Conservation (phyloP, 1,140 invertebrate genomes). For the Galleria mellonella region DNA sequence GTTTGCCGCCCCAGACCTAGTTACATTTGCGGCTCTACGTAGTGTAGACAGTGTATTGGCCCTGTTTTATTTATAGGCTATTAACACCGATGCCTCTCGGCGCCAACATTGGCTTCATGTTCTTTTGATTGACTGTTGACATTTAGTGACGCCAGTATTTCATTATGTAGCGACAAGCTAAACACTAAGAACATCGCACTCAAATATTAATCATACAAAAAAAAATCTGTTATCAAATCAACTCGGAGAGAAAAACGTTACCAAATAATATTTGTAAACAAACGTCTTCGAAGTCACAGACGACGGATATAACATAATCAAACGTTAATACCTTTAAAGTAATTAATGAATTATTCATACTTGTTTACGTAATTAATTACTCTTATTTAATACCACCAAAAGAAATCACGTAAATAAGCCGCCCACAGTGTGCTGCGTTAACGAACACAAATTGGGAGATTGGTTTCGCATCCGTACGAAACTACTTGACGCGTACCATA, state of each 20-base stretch:
- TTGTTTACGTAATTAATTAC: not conserved
- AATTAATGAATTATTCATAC: not conserved
- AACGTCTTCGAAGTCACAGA: too few species aligned
- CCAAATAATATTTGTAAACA: too few species aligned
- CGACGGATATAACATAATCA: too few species aligned
- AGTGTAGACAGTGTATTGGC: slow-evolving; percentile 9
- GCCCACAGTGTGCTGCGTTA: slow-evolving; percentile 28
- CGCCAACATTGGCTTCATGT: slow-evolving; percentile 19
- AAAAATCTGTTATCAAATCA: too few species aligned
- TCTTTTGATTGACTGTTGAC: slow-evolving; percentile 41
- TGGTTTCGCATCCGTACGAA: slow-evolving; percentile 30
- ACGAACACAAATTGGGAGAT: slow-evolving; percentile 38
- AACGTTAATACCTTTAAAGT: not conserved
- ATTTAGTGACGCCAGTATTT: slow-evolving; percentile 17
- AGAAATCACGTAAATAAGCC: slow-evolving; percentile 5
- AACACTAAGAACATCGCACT: too few species aligned
- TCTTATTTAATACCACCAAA: too few species aligned
- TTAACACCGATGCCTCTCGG: slow-evolving; percentile 25
- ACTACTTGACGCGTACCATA: slow-evolving; percentile 8
- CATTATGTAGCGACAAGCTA: not conserved
- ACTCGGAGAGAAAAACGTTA: too few species aligned
- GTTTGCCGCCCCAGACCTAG: not conserved
- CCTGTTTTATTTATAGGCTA: slow-evolving; percentile 37
- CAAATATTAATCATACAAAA: too few species aligned
- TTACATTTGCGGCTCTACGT: slow-evolving; percentile 9